Conservation (phyloP, 1,140 invertebrate species). For the Drosophila funebris region DNA sequence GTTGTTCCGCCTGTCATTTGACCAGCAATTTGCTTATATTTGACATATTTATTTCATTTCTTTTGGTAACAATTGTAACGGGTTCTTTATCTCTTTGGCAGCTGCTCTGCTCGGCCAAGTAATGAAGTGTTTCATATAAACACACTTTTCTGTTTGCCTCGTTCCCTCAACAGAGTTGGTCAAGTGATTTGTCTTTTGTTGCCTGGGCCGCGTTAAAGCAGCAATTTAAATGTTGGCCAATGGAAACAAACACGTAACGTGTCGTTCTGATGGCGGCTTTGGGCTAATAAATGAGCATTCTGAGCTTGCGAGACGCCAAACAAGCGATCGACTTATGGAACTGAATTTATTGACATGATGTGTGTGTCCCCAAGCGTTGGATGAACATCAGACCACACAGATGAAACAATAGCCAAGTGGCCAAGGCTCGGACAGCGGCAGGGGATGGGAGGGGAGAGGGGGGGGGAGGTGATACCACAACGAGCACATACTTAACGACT, state of each 20-base stretch:
- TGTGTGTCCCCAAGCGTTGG: conserved; percentile 41
- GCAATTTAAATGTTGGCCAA: conserved; percentile 19
- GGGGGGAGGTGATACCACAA: neutral
- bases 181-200: neutral
- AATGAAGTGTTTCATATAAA: neutral
- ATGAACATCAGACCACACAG: conserved; percentile 47
- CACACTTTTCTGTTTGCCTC: neutral
- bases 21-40: too few species aligned
- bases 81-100: too few species aligned
- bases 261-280: conserved; percentile 9
- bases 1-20: too few species aligned
- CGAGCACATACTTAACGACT: conserved; percentile 58
- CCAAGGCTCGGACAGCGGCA: neutral
- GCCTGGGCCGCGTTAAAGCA: neutral
- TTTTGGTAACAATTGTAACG: too few species aligned
- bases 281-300: conserved; percentile 47
- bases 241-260: neutral
- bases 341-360: conserved; percentile 62
- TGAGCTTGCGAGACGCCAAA: conserved; percentile 28
- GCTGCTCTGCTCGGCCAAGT: neutral
- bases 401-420: conserved; percentile 50
- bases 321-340: conserved; percentile 58
- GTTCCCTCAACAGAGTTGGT: neutral
- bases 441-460: neutral
- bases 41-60: too few species aligned